Conservation (phyloP, 2,888 invertebrate genomes). For the Clivina fossor region DNA sequence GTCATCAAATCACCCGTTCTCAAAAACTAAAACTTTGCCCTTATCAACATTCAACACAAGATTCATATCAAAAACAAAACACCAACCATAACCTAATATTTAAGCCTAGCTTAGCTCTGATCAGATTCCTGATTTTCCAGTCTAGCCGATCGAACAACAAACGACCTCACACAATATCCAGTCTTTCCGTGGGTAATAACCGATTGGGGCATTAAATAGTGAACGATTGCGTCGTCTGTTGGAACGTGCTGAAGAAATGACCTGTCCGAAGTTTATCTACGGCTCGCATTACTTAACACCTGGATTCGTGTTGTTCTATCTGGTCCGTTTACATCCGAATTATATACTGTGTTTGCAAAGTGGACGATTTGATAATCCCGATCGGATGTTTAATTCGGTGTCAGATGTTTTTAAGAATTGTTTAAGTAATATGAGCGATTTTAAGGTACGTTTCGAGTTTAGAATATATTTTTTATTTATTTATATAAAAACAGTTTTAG, state of each 20-base stretch:
- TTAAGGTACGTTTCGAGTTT: too few species aligned
- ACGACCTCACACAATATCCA: conserved; percentile 89
- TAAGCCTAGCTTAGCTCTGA: too few species aligned
- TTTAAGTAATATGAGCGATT: conserved; percentile 84
- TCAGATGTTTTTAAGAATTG: conserved; percentile 85
- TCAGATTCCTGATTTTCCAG: too few species aligned
- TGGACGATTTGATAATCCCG: conserved; percentile 88
- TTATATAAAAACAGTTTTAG: too few species aligned
- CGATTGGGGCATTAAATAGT: conserved; percentile 79
- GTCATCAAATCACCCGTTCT: too few species aligned
- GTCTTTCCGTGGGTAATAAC: conserved; percentile 88
- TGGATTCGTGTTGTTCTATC: conserved; percentile 85
- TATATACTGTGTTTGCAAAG: conserved; percentile 88
- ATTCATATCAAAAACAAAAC: too few species aligned
- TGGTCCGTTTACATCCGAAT: conserved; percentile 82
- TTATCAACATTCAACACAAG: too few species aligned
- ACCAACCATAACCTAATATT: too few species aligned
- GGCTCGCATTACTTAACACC: conserved; percentile 92
- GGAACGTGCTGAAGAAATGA: conserved; percentile 81
- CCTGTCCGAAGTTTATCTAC: conserved; percentile 77
- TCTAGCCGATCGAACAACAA: conserved; percentile 82
- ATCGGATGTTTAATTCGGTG: conserved; percentile 87
- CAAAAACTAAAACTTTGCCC: too few species aligned
- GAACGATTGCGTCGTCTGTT: conserved; percentile 70
- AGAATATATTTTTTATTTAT: too few species aligned